These are phyloP conservation scores for Lasioglossum oenotherae DNA, from an alignment of 2,888 invertebrate species.

Conservation along the genomic window DNA sequence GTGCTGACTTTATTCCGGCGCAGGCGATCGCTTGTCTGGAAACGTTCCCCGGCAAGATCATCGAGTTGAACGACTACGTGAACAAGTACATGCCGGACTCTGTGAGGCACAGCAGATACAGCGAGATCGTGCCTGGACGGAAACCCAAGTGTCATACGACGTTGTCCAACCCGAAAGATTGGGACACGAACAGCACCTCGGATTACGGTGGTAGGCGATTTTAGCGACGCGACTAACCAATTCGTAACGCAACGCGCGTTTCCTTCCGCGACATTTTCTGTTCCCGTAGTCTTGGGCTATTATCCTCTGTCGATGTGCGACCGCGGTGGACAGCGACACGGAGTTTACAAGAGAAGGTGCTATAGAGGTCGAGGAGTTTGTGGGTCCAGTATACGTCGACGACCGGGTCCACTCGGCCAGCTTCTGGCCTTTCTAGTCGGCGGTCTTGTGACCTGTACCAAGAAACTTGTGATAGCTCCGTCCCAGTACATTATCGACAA, in stretches of 20 bases:
- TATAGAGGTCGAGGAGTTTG: constrained; percentile 69
- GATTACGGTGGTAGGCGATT: constrained; percentile 66
- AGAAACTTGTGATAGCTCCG: constrained; percentile 73
- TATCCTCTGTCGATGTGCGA: constrained; percentile 68
- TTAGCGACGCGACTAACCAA: not conserved
- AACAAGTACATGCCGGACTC: constrained; percentile 73
- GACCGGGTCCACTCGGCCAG: constrained; percentile 76
- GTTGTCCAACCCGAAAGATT: constrained; percentile 65
- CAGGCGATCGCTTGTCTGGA: constrained; percentile 76
- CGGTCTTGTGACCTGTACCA: constrained; percentile 74
- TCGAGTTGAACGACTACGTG: constrained; percentile 74
- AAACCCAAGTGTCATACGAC: constrained; percentile 63
- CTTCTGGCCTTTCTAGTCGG: constrained; percentile 73
- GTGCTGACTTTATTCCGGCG: not conserved
- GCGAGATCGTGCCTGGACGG: constrained; percentile 48
- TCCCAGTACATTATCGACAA: constrained; percentile 75
- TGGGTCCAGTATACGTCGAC: constrained; percentile 68
- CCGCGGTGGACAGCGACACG: constrained; percentile 67
- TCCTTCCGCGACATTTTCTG: not conserved
- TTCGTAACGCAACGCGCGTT: not conserved
- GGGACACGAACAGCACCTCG: constrained; percentile 61
- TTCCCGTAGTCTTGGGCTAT: constrained; percentile 65
- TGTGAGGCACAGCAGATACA: constrained; percentile 60
- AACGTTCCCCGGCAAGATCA: constrained; percentile 76
- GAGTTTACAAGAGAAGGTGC: constrained; percentile 74